Conservation (phyloP, 2,113 vertebrate genomes). For the Psettodes erumei region DNA sequence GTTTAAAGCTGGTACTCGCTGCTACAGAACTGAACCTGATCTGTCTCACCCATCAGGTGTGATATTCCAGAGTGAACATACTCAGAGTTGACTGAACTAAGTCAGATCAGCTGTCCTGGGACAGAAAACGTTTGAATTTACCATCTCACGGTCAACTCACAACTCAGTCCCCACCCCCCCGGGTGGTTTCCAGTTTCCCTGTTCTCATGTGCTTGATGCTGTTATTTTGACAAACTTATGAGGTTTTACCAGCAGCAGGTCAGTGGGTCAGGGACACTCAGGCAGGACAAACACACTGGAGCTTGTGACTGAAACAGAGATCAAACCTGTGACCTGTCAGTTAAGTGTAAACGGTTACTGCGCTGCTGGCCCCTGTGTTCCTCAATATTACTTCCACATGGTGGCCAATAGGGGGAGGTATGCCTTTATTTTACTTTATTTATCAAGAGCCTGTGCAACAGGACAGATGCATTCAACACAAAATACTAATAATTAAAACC, state of each 20-base stretch:
- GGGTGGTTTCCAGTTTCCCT: background rate
- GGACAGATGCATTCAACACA: too few relatives aligned
- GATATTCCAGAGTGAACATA: too few relatives aligned
- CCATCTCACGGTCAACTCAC: too few relatives aligned
- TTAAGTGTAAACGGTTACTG: background rate
- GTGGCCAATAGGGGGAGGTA: slow-evolving; percentile 34
- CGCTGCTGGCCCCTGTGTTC: background rate
- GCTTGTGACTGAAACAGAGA: background rate
- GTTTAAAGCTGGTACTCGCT: too few relatives aligned
- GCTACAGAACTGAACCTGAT: too few relatives aligned
- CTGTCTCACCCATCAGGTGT: too few relatives aligned
- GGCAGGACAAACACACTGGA: background rate
- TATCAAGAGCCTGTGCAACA: background rate
- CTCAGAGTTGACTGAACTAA: too few relatives aligned
- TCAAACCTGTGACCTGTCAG: background rate
- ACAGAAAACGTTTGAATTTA: too few relatives aligned
- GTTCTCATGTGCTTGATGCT: background rate
- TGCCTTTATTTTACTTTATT: slow-evolving; percentile 5
- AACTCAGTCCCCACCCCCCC: too few relatives aligned
- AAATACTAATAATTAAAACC: too few relatives aligned
- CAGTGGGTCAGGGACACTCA: background rate
- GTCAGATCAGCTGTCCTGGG: too few relatives aligned
- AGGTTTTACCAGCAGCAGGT: background rate
- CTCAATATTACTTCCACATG: background rate
- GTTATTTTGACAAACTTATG: background rate